phyloP scores from a whole-genome alignment of 2,113 vertebrate species.

The Numida meleagris region DNA sequence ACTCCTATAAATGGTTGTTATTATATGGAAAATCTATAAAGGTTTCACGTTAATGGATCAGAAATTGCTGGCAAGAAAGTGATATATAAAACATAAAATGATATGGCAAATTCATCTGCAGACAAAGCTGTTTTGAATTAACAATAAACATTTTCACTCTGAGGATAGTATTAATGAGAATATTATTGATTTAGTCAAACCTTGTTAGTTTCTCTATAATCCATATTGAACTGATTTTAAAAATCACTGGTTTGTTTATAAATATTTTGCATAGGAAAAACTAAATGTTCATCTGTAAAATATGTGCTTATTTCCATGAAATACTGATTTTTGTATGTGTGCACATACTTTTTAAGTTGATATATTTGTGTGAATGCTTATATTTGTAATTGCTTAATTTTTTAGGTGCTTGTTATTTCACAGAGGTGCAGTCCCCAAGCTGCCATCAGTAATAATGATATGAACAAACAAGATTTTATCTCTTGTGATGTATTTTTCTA shows the following conservation, averaged over 20 bases:
- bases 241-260: not conserved
- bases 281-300: not conserved
- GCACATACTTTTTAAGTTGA: not conserved
- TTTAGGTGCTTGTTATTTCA: not conserved
- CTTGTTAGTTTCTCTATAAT: not conserved
- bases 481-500: too few species aligned
- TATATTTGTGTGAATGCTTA: not conserved
- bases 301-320: conserved; percentile 1
- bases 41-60: not conserved
- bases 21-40: not conserved
- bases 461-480: not conserved
- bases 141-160: not conserved
- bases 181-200: conserved; percentile 21
- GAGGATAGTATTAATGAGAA: conserved; percentile 22
- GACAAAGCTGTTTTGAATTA: conserved; percentile 3
- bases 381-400: not conserved
- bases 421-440: not conserved
- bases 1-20: not conserved
- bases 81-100: not conserved
- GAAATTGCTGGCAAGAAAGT: not conserved
- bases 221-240: conserved; percentile 35
- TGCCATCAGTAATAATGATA: not conserved
- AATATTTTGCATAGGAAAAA: conserved; percentile 23
- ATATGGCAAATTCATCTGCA: conserved; percentile 20
- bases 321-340: not conserved